phyloP scores from a whole-genome alignment of 2,888 invertebrate genomes.

The Polietes domitor region DNA sequence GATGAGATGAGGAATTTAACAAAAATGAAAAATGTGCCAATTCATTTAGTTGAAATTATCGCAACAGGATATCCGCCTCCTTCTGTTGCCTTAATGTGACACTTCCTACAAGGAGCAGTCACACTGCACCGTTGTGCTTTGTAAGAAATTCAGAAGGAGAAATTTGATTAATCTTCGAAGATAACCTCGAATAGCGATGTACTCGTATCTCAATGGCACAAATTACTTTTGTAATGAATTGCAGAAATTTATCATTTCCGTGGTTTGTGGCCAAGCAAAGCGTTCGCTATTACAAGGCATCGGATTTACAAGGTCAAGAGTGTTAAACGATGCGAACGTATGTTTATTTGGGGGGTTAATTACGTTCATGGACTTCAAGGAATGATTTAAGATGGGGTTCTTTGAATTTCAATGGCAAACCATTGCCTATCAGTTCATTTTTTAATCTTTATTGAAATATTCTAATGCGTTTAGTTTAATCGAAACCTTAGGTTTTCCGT shows the following conservation, averaged over 20 bases:
- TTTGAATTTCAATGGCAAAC: no score
- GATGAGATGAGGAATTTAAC: conserved; percentile 13
- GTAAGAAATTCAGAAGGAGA: conserved; percentile 46
- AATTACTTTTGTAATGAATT: conserved; percentile 66
- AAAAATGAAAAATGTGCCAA: conserved; percentile 80
- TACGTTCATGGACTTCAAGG: not conserved
- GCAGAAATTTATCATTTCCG: conserved; percentile 65
- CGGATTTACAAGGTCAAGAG: conserved; percentile 46
- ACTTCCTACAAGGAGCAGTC: conserved; percentile 46
- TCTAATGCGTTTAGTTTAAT: no score
- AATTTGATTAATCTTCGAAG: conserved; percentile 78
- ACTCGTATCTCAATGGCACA: conserved; percentile 43
- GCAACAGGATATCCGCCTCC: conserved; percentile 68
- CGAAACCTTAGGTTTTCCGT: no score
- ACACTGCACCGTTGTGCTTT: not conserved
- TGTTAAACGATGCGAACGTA: conserved; percentile 31
- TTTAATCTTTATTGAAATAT: no score
- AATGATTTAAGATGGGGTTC: no score
- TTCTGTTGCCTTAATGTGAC: conserved; percentile 60
- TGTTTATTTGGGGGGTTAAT: not conserved
- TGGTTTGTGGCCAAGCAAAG: not conserved
- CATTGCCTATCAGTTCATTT: no score
- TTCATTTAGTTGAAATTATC: conserved; percentile 80
- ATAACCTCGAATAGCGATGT: conserved; percentile 75
- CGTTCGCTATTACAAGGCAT: conserved; percentile 7